Base-by-base conservation (phyloP, 1,140 invertebrate genomes). In the Apis cerana region DNA sequence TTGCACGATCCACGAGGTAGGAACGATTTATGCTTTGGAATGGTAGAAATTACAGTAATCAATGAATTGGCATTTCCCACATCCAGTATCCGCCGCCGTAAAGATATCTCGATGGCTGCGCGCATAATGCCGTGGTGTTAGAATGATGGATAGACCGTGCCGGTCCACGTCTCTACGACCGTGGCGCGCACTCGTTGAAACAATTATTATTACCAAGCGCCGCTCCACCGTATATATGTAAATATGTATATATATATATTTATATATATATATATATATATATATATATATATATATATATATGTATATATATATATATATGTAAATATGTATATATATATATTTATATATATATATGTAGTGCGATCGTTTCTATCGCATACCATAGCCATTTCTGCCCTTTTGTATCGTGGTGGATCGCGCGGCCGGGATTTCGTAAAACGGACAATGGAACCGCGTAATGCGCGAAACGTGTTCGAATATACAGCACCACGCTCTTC, bases 11-110 rank as follows among this genome's bases (percentile, higher is more conserved):
- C 67, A 64, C 74, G 21, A 15, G 23, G 61, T 62, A 62, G 19
- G 64, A 71, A 75, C 84, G 76, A 86, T 70, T 87, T 84, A 87
- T 76, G 59, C 65, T 67, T 61, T 54, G 75, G 75, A 82, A 87
- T 74, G 52, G 80, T 54, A 81, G 81, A 89, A 85, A 89, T 89
- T 76, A 85, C 83, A 72, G 83, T 87, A 80, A 89, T 89, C 88
- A 89, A 89, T 85, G 85, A 89, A 89, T 89, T 89, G 88, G 88
- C 88, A 89, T 89, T 89, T 89, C 88, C 88, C 83, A 89, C 88
- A 89, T 89, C 80, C 52, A 10, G 61, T 77, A 83, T 77, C 72
- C 67, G 77, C 59, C 71, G 68, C 17, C 52, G 52, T 75, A 81
- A 81, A 64, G 56, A 78, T 89, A 88, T 80, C 85, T 80, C 76